phyloP scores from a whole-genome alignment of 2,888 invertebrate genomes.

The Strigamia maritima region DNA sequence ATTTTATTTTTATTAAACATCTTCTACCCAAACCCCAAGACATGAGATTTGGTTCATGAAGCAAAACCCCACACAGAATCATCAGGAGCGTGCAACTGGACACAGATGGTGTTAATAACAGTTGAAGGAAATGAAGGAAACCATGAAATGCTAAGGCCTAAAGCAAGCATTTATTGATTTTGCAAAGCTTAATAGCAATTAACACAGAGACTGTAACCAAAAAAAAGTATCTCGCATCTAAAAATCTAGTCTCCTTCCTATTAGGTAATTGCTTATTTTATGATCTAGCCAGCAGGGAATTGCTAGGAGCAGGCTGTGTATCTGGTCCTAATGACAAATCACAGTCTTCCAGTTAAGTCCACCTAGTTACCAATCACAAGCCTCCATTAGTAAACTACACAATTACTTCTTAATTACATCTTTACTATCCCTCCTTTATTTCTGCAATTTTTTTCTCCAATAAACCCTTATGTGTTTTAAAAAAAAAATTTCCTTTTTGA shows the following conservation, averaged over 20 bases:
- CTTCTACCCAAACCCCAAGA: not conserved
- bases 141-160: slow-evolving; percentile 13
- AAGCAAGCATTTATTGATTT: slow-evolving; percentile 21
- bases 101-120: slow-evolving; percentile 34
- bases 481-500: not conserved
- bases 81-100: slow-evolving; percentile 24
- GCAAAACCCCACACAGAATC: slow-evolving; percentile 21
- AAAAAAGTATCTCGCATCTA: not conserved
- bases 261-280: slow-evolving; percentile 34
- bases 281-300: slow-evolving; percentile 27
- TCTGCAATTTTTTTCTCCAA: not conserved
- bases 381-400: not conserved
- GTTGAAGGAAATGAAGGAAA: slow-evolving; percentile 27
- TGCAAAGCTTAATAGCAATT: slow-evolving; percentile 26
- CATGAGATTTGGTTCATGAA: slow-evolving; percentile 30
- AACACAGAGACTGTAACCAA: slow-evolving; percentile 25
- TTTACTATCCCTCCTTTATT: not conserved
- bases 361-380: slow-evolving; percentile 26
- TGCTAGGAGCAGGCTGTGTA: slow-evolving; percentile 13
- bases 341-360: slow-evolving; percentile 17
- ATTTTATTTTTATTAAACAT: slow-evolving; percentile 18
- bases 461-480: not conserved
- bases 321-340: slow-evolving; percentile 32
- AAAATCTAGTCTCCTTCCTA: slow-evolving; percentile 29
- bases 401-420: slow-evolving; percentile 21